phyloP scores from a whole-genome alignment of 2,113 vertebrate species.

The Sciurus niger region DNA sequence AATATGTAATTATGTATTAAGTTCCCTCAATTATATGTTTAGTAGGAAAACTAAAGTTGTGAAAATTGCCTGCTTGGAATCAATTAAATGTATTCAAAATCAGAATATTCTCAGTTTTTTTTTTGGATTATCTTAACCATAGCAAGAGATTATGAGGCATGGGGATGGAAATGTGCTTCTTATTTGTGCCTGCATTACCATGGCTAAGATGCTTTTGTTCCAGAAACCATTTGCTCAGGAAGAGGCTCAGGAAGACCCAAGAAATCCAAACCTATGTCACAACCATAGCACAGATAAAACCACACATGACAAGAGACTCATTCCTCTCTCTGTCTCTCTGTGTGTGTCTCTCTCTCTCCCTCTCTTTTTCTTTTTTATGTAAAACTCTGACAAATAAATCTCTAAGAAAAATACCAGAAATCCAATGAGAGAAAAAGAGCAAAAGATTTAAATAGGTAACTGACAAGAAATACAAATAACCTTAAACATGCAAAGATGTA shows the following conservation, averaged over 20 bases:
- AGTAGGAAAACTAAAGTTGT: background rate
- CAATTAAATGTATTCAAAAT: background rate
- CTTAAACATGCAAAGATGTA: background rate
- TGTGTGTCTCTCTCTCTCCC: too few relatives aligned
- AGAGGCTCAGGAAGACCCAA: background rate
- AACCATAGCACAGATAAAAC: background rate
- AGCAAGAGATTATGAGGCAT: background rate
- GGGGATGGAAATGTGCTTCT: background rate
- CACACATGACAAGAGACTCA: background rate
- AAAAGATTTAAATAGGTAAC: background rate
- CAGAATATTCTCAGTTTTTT: background rate
- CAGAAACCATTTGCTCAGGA: background rate
- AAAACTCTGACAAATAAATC: background rate
- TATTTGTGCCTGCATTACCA: background rate
- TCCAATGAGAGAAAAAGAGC: background rate
- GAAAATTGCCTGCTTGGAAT: background rate
- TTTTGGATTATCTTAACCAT: background rate
- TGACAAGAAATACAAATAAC: constrained; percentile 16
- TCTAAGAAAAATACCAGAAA: background rate
- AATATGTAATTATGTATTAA: background rate
- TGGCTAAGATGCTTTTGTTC: background rate
- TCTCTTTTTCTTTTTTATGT: background rate
- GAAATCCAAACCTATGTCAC: background rate
- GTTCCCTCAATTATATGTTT: background rate
- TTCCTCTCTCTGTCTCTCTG: background rate